A percentile compares a stretch with the other conserved stretches of the same genome.
Conservation (phyloP, 2,113 vertebrate species). For the Myanophis thanlyinensis region DNA sequence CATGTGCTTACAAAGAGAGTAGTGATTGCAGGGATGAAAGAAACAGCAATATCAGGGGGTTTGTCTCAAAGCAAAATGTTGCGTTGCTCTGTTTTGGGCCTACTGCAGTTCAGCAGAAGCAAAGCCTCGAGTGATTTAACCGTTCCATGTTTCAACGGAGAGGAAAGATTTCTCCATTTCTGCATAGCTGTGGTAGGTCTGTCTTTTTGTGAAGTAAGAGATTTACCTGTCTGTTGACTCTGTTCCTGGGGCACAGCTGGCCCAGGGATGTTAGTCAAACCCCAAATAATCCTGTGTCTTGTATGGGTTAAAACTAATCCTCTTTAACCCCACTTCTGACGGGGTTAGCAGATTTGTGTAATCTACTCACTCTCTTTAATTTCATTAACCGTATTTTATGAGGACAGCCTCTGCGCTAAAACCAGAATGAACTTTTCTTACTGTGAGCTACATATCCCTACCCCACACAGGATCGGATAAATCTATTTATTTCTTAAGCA, state of each 20-base stretch:
- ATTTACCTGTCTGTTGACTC: background rate
- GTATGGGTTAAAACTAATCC: background rate
- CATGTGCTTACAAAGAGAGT: background rate
- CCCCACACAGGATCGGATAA: background rate
- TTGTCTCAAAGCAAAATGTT: too few relatives aligned
- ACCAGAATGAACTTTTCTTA: background rate
- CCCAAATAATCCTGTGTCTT: background rate
- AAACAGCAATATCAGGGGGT: too few relatives aligned
- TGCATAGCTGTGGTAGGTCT: background rate
- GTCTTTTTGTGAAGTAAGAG: background rate
- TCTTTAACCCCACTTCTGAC: background rate
- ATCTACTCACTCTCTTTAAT: background rate
- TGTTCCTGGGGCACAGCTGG: background rate
- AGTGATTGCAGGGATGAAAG: background rate
- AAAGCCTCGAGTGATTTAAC: background rate
- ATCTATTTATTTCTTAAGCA: background rate
- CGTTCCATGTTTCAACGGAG: background rate
- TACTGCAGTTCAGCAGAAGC: background rate
- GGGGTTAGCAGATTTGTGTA: background rate
- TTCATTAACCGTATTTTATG: background rate
- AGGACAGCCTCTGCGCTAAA: background rate
- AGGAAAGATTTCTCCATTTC: background rate
- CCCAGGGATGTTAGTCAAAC: background rate
- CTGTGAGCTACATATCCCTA: background rate
- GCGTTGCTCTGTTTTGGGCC: too few relatives aligned